Conservation (phyloP, 2,888 invertebrate species). For the Tuberolachnus salignus region DNA sequence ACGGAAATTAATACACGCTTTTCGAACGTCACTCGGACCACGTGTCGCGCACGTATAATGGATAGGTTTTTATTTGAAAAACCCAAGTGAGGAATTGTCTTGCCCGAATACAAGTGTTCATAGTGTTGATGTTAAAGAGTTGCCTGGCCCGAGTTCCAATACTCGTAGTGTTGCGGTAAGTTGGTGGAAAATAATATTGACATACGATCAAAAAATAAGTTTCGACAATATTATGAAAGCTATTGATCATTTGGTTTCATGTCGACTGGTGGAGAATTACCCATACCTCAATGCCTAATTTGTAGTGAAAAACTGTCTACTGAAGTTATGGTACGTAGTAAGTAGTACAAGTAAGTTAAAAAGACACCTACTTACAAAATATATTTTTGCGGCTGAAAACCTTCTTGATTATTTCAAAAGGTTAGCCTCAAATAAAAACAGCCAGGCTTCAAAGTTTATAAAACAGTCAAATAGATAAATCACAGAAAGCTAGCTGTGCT, state of each 20-base stretch:
- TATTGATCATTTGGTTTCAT: slow-evolving; percentile 12
- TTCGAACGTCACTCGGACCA: slow-evolving; percentile 12
- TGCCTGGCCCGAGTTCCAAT: slow-evolving; percentile 30
- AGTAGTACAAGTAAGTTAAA: slow-evolving; percentile 49
- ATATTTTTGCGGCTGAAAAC: slow-evolving; percentile 27
- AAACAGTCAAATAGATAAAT: slow-evolving; percentile 35
- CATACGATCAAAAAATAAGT: slow-evolving; percentile 27
- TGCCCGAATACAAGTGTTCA: slow-evolving; percentile 7
- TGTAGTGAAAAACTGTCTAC: slow-evolving; percentile 55
- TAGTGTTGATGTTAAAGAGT: slow-evolving; percentile 34
- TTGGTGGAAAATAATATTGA: slow-evolving; percentile 17
- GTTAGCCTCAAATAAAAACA: slow-evolving; percentile 29
- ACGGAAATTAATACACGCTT: slow-evolving; percentile 7
- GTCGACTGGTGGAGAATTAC: slow-evolving; percentile 30
- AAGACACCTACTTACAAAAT: slow-evolving; percentile 33
- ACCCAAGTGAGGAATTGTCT: slow-evolving; percentile 16
- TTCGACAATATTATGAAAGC: slow-evolving; percentile 11
- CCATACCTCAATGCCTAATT: slow-evolving; percentile 56
- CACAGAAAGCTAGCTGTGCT: slow-evolving; percentile 49
- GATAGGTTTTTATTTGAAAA: slow-evolving; percentile 14
- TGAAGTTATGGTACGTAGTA: slow-evolving; percentile 56
- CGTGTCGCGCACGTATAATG: slow-evolving; percentile 23
- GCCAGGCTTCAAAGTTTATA: slow-evolving; percentile 29
- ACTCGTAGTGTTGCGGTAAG: slow-evolving; percentile 25
- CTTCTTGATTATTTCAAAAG: slow-evolving; percentile 34